A percentile compares a stretch with the other conserved stretches of the same genome.
Conservation (phyloP, 2,888 invertebrate species). For the Thera obeliscata region DNA sequence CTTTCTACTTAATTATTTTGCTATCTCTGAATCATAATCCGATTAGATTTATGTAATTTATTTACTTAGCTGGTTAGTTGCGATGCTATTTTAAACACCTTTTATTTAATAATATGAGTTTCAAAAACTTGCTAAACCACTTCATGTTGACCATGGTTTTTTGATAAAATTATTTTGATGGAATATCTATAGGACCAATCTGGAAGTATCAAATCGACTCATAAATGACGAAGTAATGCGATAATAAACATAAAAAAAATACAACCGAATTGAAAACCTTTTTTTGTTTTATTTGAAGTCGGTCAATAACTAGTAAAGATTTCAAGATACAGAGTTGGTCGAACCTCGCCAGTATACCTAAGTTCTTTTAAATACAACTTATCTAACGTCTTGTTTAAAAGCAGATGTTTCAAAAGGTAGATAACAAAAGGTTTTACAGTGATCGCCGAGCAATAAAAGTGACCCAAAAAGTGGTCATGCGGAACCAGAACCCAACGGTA, state of each 20-base stretch:
- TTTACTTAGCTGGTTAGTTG: neutral
- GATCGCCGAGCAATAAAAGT: conserved; percentile 33
- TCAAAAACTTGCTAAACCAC: no score
- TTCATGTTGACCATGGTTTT: no score
- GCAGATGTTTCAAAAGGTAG: conserved; percentile 25
- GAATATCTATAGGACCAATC: no score
- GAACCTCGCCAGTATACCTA: neutral
- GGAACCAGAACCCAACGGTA: conserved; percentile 23
- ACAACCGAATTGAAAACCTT: no score
- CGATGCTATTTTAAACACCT: neutral
- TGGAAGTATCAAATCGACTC: no score
- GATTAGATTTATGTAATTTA: conserved; percentile 30
- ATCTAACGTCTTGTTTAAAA: conserved; percentile 24
- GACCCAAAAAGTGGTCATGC: conserved; percentile 31
- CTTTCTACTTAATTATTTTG: conserved; percentile 67
- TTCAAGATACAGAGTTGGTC: neutral
- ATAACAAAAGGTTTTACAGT: conserved; percentile 35
- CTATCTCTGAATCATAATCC: conserved; percentile 60
- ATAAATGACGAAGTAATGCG: no score
- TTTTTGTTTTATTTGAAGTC: no score
- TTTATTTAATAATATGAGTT: neutral
- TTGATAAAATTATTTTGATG: no score
- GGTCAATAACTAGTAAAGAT: no score
- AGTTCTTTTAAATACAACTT: conserved; percentile 1
- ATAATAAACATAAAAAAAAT: no score